Conservation (phyloP, 2,797 vertebrate species). For the Syngnathus acus region DNA sequence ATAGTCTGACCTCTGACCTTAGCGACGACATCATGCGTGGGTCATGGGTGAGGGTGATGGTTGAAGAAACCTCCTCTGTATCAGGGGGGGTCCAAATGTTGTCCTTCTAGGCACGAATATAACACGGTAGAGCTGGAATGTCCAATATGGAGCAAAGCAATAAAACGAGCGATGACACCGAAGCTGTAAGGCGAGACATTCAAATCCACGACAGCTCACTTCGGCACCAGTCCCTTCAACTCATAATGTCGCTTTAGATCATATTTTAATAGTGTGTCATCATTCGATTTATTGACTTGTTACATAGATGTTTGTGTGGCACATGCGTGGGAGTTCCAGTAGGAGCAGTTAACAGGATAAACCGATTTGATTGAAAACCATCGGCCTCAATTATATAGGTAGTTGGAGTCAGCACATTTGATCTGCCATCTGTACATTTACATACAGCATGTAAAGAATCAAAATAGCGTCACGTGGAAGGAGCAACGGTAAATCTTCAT, state of each 20-base stretch:
- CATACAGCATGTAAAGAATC: background rate
- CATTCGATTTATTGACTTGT: conserved; percentile 36
- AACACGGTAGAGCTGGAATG: background rate
- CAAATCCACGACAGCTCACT: conserved; percentile 12
- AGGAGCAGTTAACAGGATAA: background rate
- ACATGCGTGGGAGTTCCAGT: background rate
- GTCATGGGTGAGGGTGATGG: background rate
- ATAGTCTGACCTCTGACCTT: background rate
- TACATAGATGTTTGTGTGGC: conserved; percentile 30
- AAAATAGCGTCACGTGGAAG: background rate
- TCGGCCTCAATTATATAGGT: no score
- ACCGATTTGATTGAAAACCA: background rate
- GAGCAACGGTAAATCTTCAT: background rate
- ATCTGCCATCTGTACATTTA: background rate
- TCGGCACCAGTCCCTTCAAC: background rate
- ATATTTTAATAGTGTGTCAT: conserved; percentile 39
- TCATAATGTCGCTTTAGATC: conserved; percentile 31
- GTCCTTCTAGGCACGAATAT: background rate
- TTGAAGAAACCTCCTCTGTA: background rate
- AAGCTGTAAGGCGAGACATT: conserved; percentile 12
- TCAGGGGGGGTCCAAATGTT: background rate
- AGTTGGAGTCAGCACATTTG: no score
- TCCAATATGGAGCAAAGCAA: background rate
- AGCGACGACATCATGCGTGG: background rate
- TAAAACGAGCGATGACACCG: conserved; percentile 8